Percentiles rank a stretch among this genome's conserved stretches.
These are phyloP conservation scores for Steinernema khuongi DNA, from an alignment of 1,140 invertebrate genomes.

Conservation along the genomic window DNA sequence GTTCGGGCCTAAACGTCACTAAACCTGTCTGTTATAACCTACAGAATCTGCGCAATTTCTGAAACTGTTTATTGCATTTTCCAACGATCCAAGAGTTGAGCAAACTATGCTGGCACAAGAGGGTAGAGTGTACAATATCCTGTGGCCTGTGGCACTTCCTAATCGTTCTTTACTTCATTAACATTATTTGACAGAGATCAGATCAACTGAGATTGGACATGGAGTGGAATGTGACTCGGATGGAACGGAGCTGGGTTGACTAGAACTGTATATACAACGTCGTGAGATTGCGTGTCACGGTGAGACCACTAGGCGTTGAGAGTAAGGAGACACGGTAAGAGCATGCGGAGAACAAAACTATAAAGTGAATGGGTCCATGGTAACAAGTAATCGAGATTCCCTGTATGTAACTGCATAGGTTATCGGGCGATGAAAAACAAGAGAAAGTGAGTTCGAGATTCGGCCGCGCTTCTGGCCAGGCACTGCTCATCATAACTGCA, in stretches of 20 bases:
- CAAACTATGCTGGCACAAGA: too few species aligned
- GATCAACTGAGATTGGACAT: conserved; percentile 12
- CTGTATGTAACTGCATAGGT: conserved; percentile 11
- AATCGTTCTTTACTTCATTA: conserved; percentile 4
- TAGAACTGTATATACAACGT: not conserved
- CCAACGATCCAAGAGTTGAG: too few species aligned
- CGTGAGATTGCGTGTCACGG: not conserved
- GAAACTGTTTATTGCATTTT: too few species aligned
- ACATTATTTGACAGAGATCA: too few species aligned
- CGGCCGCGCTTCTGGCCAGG: not conserved
- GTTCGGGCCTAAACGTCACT: too few species aligned
- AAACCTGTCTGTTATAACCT: too few species aligned
- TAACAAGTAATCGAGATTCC: conserved; percentile 10
- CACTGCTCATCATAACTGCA: not conserved
- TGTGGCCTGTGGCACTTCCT: too few species aligned
- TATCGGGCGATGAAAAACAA: not conserved
- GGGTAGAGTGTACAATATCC: too few species aligned
- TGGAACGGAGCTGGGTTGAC: conserved; percentile 1
- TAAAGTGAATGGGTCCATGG: conserved; percentile 13
- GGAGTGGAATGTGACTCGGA: not conserved
- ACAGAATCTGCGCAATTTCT: too few species aligned
- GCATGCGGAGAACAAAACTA: not conserved
- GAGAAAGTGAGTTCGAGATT: not conserved
- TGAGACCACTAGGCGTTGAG: conserved; percentile 5
- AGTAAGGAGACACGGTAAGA: not conserved